Percentiles rank a stretch among this genome's conserved stretches.
Evolutionary conservation across 2,113 vertebrate genomes (phyloP).

Genomic region (Poeciliopsis prolifica): DNA sequence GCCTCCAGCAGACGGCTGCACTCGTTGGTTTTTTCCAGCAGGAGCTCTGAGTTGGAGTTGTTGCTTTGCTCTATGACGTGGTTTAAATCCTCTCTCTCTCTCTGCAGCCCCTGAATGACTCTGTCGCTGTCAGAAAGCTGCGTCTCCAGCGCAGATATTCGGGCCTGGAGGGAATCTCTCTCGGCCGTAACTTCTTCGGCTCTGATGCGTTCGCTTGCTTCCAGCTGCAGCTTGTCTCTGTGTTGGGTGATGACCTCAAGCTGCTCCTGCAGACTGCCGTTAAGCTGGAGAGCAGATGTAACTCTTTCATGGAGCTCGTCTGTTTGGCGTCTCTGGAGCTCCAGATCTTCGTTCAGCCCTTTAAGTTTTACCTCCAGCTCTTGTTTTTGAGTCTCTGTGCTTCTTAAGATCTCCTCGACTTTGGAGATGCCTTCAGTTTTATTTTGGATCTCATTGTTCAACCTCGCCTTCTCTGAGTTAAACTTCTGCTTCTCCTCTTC

Average conservation of each 20-base stretch:
- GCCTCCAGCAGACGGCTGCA: constrained; percentile 69
- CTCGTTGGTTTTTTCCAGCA: constrained; percentile 81
- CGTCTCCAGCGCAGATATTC: constrained; percentile 59
- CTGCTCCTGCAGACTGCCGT: constrained; percentile 61
- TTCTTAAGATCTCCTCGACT: constrained; percentile 65
- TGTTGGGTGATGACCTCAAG: constrained; percentile 71
- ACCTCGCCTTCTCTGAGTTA: constrained; percentile 64
- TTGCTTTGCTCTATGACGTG: constrained; percentile 75
- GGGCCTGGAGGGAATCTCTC: constrained; percentile 67
- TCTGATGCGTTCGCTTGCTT: constrained; percentile 62
- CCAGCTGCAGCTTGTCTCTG: constrained; percentile 73
- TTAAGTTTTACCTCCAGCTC: constrained; percentile 72
- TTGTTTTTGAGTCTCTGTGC: constrained; percentile 63
- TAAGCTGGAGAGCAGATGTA: constrained; percentile 37
- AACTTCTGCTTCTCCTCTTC: constrained; percentile 74
- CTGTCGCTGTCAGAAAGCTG: constrained; percentile 66
- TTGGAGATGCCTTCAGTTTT: constrained; percentile 73
- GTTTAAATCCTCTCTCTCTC: constrained; percentile 78
- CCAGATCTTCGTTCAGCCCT: constrained; percentile 68
- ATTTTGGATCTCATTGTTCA: constrained; percentile 75
- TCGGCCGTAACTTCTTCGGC: constrained; percentile 57
- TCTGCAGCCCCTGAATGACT: constrained; percentile 67
- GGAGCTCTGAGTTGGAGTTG: constrained; percentile 69
- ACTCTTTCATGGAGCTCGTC: constrained; percentile 63
- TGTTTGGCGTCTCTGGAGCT: constrained; percentile 66